Conservation (phyloP, 2,797 vertebrate species). For the Lateolabrax maculatus region DNA sequence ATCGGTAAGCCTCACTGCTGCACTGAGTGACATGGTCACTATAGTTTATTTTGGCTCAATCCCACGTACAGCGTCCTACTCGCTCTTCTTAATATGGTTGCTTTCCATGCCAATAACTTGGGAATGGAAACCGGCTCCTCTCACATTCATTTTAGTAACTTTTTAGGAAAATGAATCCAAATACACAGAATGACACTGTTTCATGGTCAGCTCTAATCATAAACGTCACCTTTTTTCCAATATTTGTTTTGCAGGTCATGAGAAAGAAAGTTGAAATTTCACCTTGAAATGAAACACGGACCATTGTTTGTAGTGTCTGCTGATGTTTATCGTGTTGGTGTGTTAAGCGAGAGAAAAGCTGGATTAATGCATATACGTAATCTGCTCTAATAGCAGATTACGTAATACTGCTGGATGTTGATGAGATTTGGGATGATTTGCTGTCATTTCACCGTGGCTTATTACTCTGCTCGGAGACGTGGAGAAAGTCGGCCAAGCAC, state of each 20-base stretch:
- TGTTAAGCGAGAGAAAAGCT: slow-evolving; percentile 26
- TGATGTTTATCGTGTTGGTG: not conserved
- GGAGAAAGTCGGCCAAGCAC: slow-evolving; percentile 16
- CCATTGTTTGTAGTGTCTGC: not conserved
- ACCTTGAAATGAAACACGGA: not conserved
- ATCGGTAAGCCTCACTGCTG: not conserved
- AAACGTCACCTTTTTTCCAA: not conserved
- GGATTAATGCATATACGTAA: slow-evolving; percentile 54
- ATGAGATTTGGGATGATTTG: slow-evolving; percentile 53
- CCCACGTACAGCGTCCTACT: no score
- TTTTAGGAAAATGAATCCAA: no score
- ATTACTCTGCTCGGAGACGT: slow-evolving; percentile 31
- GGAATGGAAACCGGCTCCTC: not conserved
- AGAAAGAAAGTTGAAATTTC: not conserved
- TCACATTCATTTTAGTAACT: no score
- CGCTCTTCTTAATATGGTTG: not conserved
- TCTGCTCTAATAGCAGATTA: slow-evolving; percentile 47
- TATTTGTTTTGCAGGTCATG: not conserved
- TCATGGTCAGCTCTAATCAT: not conserved
- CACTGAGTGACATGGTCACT: not conserved
- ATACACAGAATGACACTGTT: no score
- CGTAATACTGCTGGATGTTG: slow-evolving; percentile 29
- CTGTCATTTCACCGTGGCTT: slow-evolving; percentile 37
- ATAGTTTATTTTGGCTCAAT: not conserved
- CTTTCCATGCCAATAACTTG: not conserved